Base-by-base conservation (phyloP, 2,797 vertebrate genomes). In the Thalassophryne amazonica region DNA sequence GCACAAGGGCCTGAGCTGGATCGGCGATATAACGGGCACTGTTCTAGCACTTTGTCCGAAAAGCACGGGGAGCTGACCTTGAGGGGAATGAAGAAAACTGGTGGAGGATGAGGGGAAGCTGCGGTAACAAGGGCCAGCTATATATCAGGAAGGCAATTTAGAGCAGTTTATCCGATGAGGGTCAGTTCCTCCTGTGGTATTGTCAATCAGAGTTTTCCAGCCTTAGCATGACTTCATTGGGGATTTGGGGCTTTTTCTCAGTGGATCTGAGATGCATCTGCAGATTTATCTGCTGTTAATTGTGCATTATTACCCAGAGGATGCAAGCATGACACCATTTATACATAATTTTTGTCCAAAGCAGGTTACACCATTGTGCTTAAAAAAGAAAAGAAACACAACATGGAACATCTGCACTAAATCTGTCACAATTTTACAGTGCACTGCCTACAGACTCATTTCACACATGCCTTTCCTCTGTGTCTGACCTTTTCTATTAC, bases 131-230 rank as follows among this genome's bases (percentile, higher is more conserved):
- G 80, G 76, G 80, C 84, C 71, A 62, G 83, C 84, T 55, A 87
- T 90, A 89, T 85, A 90, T 91, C 89, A 90, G 73, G 64, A 60
- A 87, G 84, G 83, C 86, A 88, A 90, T 90, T 89, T 89, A 81
- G 85, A 87, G 73, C 68, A 70, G 77, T 88, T 89, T 89, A 91
- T 88, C 86, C 85, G 83, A 88, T 81, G 83, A 86, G 85, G 88
- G 85, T 88, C 86, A 90, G 88, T 88, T 88, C 85, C 81, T 72
- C 65, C 73, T 47, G 76, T 76, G 60, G 78, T 40, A 38, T 71
- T 78, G 80, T 87, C 86, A 85, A 90, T 90, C 84, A 89, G 80
- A 83, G 73, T 74, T 85, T 81, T 79, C 60, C 28, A 78, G 83
- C 76, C 73, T 22, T 65, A 66, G 71, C 49, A 16, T 60, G 52